Percentiles rank a stretch among this genome's conserved stretches.
phyloP scores from a whole-genome alignment of 2,113 vertebrate genomes.

The Solenodon paradoxus region DNA sequence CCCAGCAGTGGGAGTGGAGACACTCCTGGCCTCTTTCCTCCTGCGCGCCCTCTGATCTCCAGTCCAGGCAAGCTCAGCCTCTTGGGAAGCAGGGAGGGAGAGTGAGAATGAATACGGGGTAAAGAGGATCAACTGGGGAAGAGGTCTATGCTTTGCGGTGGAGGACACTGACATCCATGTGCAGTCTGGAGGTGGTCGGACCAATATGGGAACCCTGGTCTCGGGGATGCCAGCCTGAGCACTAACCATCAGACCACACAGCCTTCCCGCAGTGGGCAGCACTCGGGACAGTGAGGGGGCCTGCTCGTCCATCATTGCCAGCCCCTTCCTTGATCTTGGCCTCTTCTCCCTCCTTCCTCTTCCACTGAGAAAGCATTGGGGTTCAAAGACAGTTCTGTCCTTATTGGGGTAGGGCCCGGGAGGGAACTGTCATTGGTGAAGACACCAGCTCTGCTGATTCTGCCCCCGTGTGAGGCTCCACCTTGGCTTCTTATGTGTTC shows the following conservation, averaged over 20 bases:
- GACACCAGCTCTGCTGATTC: neutral
- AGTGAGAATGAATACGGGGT: neutral
- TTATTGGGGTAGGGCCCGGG: neutral
- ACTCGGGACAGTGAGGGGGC: fast-evolving
- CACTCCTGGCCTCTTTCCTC: neutral
- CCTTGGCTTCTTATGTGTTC: neutral
- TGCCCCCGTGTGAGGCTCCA: fast-evolving
- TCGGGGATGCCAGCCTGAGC: neutral
- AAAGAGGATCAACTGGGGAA: neutral
- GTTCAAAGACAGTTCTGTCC: neutral
- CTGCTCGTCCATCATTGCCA: neutral
- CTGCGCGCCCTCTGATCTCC: neutral
- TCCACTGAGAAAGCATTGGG: neutral
- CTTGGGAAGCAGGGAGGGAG: neutral
- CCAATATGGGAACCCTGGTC: neutral
- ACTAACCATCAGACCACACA: neutral
- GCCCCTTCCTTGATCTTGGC: neutral
- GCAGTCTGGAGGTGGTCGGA: neutral
- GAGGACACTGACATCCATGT: neutral
- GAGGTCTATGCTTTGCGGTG: neutral
- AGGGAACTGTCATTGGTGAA: neutral
- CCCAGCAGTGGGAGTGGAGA: neutral
- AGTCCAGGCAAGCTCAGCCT: neutral
- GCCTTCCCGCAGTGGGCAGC: neutral
- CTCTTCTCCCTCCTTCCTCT: neutral